These are phyloP conservation scores for Trissoscelio sp. DNA, from an alignment of 2,888 invertebrate species.

Conservation along the genomic window DNA sequence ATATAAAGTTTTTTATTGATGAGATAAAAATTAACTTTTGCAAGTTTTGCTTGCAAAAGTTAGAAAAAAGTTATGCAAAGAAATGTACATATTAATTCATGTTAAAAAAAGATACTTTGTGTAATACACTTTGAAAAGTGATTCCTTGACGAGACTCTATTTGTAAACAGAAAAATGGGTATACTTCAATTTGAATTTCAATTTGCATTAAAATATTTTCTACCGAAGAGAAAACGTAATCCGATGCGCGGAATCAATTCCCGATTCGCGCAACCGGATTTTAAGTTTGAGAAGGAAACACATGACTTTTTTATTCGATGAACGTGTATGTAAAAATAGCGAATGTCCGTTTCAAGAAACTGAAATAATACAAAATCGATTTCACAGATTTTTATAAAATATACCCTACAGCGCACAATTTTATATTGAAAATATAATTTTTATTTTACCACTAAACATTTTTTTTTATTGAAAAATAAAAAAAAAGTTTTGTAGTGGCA, in stretches of 20 bases:
- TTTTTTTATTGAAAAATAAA: too few relatives aligned
- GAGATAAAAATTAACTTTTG: too few relatives aligned
- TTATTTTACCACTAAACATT: too few relatives aligned
- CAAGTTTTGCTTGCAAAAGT: too few relatives aligned
- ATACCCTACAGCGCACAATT: too few relatives aligned
- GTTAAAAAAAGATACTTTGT: not conserved
- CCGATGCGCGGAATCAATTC: conserved; percentile 48
- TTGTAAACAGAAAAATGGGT: conserved; percentile 37
- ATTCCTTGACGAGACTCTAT: conserved; percentile 3
- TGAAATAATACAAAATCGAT: not conserved
- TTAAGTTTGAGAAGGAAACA: conserved; percentile 28
- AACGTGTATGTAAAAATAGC: not conserved
- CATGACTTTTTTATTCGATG: conserved; percentile 17
- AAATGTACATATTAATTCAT: not conserved
- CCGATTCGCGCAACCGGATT: conserved; percentile 38
- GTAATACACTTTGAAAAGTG: conserved; percentile 6
- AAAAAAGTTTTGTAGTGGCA: too few relatives aligned
- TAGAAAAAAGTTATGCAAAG: not conserved
- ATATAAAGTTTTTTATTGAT: too few relatives aligned
- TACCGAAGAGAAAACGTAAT: conserved; percentile 41
- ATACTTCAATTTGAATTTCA: conserved; percentile 48
- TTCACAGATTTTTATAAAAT: not conserved
- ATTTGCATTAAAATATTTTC: conserved; percentile 58
- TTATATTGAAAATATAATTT: too few relatives aligned
- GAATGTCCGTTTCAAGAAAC: conserved; percentile 4